Conservation (phyloP, 2,797 vertebrate species). For the Tympanoctomys barrerae region DNA sequence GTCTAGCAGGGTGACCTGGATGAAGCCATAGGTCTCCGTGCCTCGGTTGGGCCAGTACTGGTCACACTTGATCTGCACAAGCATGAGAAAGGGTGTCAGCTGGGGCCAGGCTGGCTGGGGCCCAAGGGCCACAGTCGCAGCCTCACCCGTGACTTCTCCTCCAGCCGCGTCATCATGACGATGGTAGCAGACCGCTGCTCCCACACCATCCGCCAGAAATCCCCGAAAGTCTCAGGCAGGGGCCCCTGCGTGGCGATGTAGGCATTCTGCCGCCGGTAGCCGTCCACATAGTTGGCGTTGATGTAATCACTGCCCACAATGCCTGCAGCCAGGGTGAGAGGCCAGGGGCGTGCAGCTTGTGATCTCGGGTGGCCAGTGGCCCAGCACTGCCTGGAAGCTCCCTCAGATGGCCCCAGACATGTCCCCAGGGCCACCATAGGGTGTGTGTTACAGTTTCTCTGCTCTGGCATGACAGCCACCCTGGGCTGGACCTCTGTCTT, state of each 20-base stretch:
- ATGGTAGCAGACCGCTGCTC: constrained; percentile 97
- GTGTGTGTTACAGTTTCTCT: rapidly evolving
- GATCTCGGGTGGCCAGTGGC: neutral
- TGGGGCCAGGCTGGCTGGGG: rapidly evolving
- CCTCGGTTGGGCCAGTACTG: constrained; percentile 98
- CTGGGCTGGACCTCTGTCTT: rapidly evolving
- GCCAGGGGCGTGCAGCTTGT: neutral
- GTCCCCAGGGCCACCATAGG: rapidly evolving
- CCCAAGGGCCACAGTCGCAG: rapidly evolving
- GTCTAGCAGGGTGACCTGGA: constrained; percentile 96
- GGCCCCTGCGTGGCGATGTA: constrained; percentile 99
- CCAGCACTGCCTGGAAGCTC: neutral
- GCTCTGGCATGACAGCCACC: rapidly evolving
- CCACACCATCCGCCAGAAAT: constrained; percentile 99
- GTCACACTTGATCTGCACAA: constrained; percentile 95
- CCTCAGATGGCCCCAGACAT: neutral
- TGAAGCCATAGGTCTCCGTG: constrained; percentile 97
- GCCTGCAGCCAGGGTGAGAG: constrained; percentile 85
- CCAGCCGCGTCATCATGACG: constrained; percentile 99
- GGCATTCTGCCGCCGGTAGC: constrained; percentile 98
- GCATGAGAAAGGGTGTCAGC: rapidly evolving
- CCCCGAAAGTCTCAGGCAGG: constrained; percentile 96
- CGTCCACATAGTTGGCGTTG: constrained; percentile 98
- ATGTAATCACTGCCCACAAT: constrained; percentile 98
- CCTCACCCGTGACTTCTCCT: constrained; percentile 97